Percentiles rank a stretch among this genome's conserved stretches.
phyloP scores from a whole-genome alignment of 1,140 invertebrate species.

The Sinonovacula constricta region DNA sequence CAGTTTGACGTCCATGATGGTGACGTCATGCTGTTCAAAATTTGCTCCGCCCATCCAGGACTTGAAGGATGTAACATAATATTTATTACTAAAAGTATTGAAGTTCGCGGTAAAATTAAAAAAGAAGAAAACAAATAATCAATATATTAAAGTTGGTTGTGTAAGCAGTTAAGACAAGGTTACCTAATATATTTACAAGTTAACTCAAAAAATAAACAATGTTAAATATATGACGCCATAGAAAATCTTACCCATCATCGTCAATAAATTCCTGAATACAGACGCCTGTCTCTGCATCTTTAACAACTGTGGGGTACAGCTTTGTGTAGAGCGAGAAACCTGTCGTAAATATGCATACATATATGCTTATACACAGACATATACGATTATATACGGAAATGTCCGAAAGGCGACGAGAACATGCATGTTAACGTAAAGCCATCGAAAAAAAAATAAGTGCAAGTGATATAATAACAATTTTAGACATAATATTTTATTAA shows the following conservation, averaged over 20 bases:
- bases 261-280: constrained; percentile 42
- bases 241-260: constrained; percentile 47
- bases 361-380: constrained; percentile 14
- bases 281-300: constrained; percentile 6
- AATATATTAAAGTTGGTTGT: too few relatives aligned
- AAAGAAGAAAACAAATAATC: too few relatives aligned
- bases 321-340: constrained; percentile 42
- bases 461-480: not conserved
- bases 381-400: not conserved
- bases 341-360: not conserved
- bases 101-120: too few relatives aligned
- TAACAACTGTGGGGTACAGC: constrained; percentile 34
- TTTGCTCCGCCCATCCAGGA: constrained; percentile 69
- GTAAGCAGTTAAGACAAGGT: too few relatives aligned
- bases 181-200: too few relatives aligned
- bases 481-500: not conserved
- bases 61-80: constrained; percentile 48
- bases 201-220: too few relatives aligned
- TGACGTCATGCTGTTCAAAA: constrained; percentile 65
- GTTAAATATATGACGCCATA: not conserved
- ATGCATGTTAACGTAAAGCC: not conserved
- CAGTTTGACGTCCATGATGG: constrained; percentile 67
- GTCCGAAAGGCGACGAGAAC: not conserved
- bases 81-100: too few relatives aligned
- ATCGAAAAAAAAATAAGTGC: not conserved